Percentiles rank a stretch among this genome's conserved stretches.
Evolutionary conservation across 2,797 vertebrate genomes (phyloP).

Genomic region (Babyrousa celebensis): DNA sequence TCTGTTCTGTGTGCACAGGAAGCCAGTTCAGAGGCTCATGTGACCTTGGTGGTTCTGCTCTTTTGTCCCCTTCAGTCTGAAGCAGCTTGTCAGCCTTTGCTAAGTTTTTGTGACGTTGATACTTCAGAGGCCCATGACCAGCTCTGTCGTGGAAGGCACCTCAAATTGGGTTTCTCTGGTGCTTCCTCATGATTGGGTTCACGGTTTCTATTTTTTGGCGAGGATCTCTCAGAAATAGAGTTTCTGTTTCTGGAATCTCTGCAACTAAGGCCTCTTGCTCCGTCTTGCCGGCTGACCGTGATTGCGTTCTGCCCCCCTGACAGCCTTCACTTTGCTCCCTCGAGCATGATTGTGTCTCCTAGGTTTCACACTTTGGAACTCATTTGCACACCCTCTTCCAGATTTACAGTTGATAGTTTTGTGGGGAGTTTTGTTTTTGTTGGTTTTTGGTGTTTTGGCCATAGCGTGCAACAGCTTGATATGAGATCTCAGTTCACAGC

Average conservation of each 20-base stretch:
- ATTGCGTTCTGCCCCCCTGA: background rate
- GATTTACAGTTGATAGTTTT: background rate
- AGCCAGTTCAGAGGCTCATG: rapidly evolving
- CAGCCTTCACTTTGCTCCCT: background rate
- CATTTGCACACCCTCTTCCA: background rate
- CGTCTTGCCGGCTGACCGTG: background rate
- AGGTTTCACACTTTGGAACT: background rate
- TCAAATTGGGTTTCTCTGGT: rapidly evolving
- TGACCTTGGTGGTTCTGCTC: background rate
- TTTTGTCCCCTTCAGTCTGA: rapidly evolving
- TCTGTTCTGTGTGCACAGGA: rapidly evolving
- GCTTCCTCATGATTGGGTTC: background rate
- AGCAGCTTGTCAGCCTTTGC: background rate
- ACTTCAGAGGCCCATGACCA: background rate
- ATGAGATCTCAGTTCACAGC: too few relatives aligned
- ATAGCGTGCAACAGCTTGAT: too few relatives aligned
- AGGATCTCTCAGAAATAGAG: background rate
- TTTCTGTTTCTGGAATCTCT: too few relatives aligned
- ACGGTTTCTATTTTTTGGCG: background rate
- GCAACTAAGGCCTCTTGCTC: too few relatives aligned
- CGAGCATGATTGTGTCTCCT: background rate
- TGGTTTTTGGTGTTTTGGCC: too few relatives aligned
- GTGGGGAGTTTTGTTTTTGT: background rate
- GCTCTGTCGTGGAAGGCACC: background rate
- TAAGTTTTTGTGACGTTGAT: rapidly evolving